Evolutionary conservation across 92 coral and sea anemone species (phyloP), one percentile per base, ranked within the genome.

Genomic region (Hydrozoanthus gracilis): DNA sequence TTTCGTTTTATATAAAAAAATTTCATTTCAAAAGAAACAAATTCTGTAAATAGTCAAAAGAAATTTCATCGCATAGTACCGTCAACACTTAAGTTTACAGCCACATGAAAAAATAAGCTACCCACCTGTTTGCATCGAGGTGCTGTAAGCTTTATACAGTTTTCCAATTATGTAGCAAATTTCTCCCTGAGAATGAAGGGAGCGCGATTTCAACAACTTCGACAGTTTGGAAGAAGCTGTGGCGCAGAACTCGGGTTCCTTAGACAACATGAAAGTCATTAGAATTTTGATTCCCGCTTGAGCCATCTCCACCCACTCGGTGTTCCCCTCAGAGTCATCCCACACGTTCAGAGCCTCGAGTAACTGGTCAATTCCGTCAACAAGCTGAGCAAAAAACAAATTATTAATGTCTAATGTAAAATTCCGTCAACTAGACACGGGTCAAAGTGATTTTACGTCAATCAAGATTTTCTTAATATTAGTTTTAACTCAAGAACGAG

Each of bases 271-370:
- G 54, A 95, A 96, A 3, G 92, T 94, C 83, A 96, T 90, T 14
- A 96, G 94, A 67, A 96, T 94, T 83, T 96, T 85, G 52, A 89
- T 92, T 50, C 99, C 99, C 14, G 95, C 92, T 56, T 96, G 98
- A 7, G 98, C 96, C 99, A 96, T 96, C 84, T 96, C 99, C 11
- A 80, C 90, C 99, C 99, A 96, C 79, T 95, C 96, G 7, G 92
- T 79, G 35, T 88, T 89, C 46, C 93, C 96, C 51, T 88, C 92
- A 44, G 83, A 45, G 73, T 96, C 95, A 60, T 84, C 91, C 99
- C 99, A 96, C 7, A 96, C 99, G 71, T 96, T 96, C 4, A 96
- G 92, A 0, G 92, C 95, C 76, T 95, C 99, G 49, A 96, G 95
- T 18, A 96, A 91, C 64, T 93, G 92, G 4, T 94, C 99, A 55